These are phyloP conservation scores for Prietella phreatophila DNA, from an alignment of 2,113 vertebrate genomes.

Conservation along the genomic window DNA sequence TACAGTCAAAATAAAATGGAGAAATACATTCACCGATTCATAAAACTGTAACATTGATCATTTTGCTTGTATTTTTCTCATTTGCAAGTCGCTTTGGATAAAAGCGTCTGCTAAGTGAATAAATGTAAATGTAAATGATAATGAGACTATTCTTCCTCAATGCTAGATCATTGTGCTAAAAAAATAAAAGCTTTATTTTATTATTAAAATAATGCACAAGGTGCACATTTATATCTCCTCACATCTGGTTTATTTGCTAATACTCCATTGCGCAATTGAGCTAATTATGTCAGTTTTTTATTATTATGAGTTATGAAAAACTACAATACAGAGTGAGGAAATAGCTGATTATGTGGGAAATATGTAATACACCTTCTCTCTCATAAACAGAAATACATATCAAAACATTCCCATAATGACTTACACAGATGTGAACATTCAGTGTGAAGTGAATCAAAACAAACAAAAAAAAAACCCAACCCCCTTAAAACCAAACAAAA, in stretches of 20 bases:
- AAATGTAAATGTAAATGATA: not conserved
- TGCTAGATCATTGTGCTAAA: not conserved
- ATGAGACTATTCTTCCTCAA: not conserved
- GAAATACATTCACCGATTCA: not conserved
- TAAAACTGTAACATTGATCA: not conserved
- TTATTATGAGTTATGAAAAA: not conserved
- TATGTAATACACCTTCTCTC: not conserved
- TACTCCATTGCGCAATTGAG: not conserved
- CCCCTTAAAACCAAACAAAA: not conserved
- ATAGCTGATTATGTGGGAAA: not conserved
- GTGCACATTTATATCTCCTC: not conserved
- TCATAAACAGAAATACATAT: not conserved
- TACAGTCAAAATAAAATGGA: conserved; percentile 24
- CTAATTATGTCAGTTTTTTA: not conserved
- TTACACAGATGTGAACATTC: not conserved
- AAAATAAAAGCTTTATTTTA: not conserved
- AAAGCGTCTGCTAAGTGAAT: too few relatives aligned
- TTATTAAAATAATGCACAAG: not conserved
- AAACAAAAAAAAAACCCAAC: not conserved
- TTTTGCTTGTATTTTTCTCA: too few relatives aligned
- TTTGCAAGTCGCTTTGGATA: too few relatives aligned
- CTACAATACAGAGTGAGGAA: not conserved
- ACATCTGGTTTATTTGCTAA: not conserved
- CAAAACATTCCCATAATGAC: not conserved
- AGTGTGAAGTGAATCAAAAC: too few relatives aligned